A percentile compares a stretch with the other conserved stretches of the same genome.
Conservation (phyloP, 2,888 invertebrate species). For the Erebia aethiops region DNA sequence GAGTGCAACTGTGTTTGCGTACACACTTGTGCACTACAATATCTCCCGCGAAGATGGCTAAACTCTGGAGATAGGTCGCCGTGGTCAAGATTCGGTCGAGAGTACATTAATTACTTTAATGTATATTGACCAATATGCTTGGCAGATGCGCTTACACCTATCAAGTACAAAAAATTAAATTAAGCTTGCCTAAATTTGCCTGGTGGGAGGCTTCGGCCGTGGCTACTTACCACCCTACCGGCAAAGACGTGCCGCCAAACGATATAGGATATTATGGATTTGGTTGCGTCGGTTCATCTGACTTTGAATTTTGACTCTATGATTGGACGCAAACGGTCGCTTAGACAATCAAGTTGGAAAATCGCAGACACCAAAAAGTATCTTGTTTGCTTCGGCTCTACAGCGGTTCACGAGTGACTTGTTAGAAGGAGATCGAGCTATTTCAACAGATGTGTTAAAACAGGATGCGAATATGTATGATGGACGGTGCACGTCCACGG, state of each 20-base stretch:
- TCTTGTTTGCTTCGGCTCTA: not conserved
- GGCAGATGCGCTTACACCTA: no score
- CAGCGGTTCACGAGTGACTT: constrained; percentile 67
- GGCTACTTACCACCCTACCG: no score
- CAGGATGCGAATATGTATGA: constrained; percentile 64
- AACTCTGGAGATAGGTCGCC: no score
- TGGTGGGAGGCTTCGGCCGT: constrained; percentile 34
- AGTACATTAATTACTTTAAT: no score
- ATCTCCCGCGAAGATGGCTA: no score
- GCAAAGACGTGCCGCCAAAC: no score
- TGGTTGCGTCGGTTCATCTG: not conserved
- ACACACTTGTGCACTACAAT: no score
- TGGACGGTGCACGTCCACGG: constrained; percentile 69
- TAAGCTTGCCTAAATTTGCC: no score
- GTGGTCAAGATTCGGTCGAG: no score
- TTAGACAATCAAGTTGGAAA: not conserved
- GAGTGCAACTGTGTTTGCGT: no score
- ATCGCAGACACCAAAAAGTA: not conserved
- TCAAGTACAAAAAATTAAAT: no score
- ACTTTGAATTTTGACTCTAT: not conserved
- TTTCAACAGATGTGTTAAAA: constrained; percentile 43
- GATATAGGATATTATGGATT: not conserved
- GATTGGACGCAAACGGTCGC: not conserved
- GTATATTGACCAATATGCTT: no score
- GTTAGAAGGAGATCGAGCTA: constrained; percentile 49